Conservation (phyloP, 2,797 vertebrate genomes). For the Benthosema pterotum region DNA sequence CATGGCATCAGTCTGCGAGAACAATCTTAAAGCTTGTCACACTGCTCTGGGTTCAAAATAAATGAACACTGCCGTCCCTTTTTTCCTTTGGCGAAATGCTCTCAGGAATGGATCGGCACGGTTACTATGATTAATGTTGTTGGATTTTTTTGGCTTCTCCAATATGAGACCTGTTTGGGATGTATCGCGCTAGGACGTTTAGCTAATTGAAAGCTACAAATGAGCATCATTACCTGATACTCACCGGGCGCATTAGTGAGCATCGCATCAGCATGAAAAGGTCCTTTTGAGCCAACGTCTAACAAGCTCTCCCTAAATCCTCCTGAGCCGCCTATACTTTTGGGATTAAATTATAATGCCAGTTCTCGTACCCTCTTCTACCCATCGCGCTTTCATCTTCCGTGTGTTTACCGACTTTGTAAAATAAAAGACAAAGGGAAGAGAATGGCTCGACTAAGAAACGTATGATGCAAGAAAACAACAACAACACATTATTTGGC, state of each 20-base stretch:
- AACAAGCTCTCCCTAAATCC: conserved; percentile 21
- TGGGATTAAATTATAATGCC: conserved; percentile 28
- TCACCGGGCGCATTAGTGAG: conserved; percentile 18
- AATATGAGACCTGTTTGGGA: neutral
- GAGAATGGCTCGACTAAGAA: conserved; percentile 22
- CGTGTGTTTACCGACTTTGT: conserved; percentile 25
- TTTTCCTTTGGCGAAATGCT: neutral
- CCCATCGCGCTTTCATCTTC: conserved; percentile 18
- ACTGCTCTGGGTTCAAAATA: neutral
- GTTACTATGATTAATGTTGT: neutral
- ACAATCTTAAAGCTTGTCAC: neutral
- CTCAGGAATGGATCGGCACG: neutral
- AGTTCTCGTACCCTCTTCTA: conserved; percentile 7
- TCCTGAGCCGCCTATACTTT: conserved; percentile 14
- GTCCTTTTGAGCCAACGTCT: conserved; percentile 13
- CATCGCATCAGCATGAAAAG: conserved; percentile 21
- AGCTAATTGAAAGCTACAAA: conserved; percentile 25
- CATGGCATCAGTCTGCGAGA: neutral
- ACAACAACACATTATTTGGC: neutral
- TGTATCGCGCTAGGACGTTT: conserved; percentile 8
- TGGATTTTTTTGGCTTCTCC: neutral
- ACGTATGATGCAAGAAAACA: conserved; percentile 21
- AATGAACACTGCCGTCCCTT: conserved; percentile 19
- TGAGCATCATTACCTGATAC: conserved; percentile 17
- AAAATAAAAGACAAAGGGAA: conserved; percentile 24